Conservation (phyloP, 1,140 invertebrate genomes). For the Caerostris extrusa region DNA sequence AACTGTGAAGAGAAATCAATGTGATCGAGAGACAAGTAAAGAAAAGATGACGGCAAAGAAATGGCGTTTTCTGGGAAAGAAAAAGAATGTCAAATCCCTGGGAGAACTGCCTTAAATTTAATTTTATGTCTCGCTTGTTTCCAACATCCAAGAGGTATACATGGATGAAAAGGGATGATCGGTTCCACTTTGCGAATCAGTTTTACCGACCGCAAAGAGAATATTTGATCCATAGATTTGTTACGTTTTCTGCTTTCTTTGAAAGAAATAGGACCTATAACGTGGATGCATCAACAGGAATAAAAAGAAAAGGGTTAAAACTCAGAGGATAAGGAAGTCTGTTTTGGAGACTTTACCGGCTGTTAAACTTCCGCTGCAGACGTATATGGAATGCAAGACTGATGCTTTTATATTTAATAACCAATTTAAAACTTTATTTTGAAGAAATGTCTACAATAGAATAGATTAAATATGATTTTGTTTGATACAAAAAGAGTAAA, state of each 20-base stretch:
- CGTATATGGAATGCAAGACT: too few relatives aligned
- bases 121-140: conserved; percentile 55
- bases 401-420: too few relatives aligned
- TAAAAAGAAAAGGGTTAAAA: background rate
- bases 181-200: conserved; percentile 32
- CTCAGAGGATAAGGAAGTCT: background rate
- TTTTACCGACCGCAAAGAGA: conserved; percentile 37
- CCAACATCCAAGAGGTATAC: conserved; percentile 7
- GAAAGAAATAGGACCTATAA: background rate
- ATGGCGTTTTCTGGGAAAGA: background rate
- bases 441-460: too few relatives aligned
- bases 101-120: conserved; percentile 53
- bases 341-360: too few relatives aligned
- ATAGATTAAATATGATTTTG: too few relatives aligned
- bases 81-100: conserved; percentile 30
- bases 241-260: background rate
- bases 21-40: conserved; percentile 19
- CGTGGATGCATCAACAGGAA: background rate
- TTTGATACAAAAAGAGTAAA: too few relatives aligned
- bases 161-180: conserved; percentile 6
- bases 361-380: too few relatives aligned
- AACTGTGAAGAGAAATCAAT: conserved; percentile 58
- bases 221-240: conserved; percentile 54
- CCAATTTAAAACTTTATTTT: too few relatives aligned
- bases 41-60: background rate